Evolutionary conservation across 2,113 vertebrate genomes (phyloP).

Genomic region (Pandion haliaetus): DNA sequence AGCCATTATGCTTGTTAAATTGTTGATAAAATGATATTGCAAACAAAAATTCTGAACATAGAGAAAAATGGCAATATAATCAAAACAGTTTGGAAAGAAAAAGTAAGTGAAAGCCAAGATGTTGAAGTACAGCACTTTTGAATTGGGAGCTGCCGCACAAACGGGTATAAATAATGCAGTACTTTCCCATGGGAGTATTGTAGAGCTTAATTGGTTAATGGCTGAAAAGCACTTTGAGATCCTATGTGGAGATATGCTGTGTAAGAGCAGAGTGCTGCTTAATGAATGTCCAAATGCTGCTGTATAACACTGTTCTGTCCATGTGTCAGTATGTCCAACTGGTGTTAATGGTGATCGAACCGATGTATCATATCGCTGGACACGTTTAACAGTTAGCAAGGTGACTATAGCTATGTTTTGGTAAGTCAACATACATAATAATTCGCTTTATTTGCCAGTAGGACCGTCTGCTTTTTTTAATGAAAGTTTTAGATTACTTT

Average conservation of each 20-base stretch:
- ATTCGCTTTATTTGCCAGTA: not conserved
- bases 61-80: not conserved
- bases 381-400: not conserved
- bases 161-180: conserved; percentile 25
- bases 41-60: not conserved
- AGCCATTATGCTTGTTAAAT: not conserved
- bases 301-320: not conserved
- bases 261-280: not conserved
- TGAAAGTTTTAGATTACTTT: not conserved
- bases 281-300: not conserved
- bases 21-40: not conserved
- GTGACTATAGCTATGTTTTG: not conserved
- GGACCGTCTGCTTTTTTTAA: not conserved
- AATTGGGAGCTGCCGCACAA: not conserved
- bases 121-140: not conserved
- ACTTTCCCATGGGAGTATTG: not conserved
- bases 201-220: conserved; percentile 16
- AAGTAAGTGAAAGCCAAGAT: not conserved
- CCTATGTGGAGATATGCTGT: not conserved
- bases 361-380: not conserved
- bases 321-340: not conserved
- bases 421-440: not conserved
- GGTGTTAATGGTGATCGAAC: not conserved
- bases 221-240: not conserved
- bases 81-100: not conserved